These are phyloP conservation scores for Falcunculus frontatus DNA, from an alignment of 2,113 vertebrate species.

Conservation along the genomic window DNA sequence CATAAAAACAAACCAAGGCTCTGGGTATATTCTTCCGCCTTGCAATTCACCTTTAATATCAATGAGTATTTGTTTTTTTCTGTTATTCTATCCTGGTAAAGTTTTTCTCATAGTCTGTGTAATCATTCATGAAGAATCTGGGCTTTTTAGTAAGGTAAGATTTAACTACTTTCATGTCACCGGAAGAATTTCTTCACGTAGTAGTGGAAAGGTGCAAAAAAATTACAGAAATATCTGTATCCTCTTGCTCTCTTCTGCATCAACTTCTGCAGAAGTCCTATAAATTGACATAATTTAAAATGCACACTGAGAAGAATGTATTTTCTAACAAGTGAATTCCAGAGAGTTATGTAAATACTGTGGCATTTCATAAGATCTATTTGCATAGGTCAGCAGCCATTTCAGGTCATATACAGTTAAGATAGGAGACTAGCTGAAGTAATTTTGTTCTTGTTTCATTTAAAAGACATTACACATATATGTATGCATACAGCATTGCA, in stretches of 20 bases:
- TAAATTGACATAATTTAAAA: neutral
- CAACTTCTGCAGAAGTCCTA: neutral
- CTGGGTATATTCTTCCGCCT: neutral
- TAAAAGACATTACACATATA: neutral
- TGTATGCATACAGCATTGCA: neutral
- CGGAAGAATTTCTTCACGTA: rapidly evolving
- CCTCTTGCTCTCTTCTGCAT: neutral
- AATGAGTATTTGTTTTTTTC: neutral
- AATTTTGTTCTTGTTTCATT: neutral
- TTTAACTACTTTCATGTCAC: neutral
- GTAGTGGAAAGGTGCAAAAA: neutral
- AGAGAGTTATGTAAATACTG: neutral
- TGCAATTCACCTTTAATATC: neutral
- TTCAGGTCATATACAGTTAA: neutral
- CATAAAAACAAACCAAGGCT: neutral
- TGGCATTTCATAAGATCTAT: neutral
- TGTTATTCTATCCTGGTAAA: neutral
- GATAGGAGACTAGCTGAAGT: neutral
- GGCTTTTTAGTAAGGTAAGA: neutral
- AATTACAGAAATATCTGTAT: neutral
- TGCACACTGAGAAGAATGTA: neutral
- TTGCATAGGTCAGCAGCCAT: neutral
- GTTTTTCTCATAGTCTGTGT: neutral
- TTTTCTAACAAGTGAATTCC: neutral
- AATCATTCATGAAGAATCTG: neutral